Evolutionary conservation across 2,113 vertebrate genomes (phyloP).

Genomic region (Phrynocephalus versicolor): DNA sequence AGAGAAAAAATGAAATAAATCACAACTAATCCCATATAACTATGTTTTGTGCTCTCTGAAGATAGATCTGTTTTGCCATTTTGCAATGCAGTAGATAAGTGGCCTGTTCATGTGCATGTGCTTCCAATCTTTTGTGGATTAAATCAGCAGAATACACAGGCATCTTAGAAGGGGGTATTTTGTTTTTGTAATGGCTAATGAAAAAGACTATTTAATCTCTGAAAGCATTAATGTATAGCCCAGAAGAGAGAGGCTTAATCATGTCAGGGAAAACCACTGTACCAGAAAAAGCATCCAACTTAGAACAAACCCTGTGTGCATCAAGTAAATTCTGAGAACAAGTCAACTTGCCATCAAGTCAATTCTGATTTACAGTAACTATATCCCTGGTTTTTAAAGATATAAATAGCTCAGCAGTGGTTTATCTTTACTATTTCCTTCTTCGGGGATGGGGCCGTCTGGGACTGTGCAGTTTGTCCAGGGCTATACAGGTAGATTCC

Average conservation of each 20-base stretch:
- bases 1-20: not conserved
- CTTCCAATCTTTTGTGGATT: not conserved
- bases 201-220: not conserved
- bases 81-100: not conserved
- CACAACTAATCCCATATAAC: not conserved
- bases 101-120: not conserved
- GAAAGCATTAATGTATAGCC: not conserved
- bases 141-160: not conserved
- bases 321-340: too few species aligned
- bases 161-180: not conserved
- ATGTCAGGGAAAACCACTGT: not conserved
- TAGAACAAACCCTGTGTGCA: not conserved
- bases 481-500: too few species aligned
- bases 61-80: not conserved
- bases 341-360: too few species aligned
- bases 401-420: too few species aligned
- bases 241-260: not conserved
- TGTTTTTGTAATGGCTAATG: slow-evolving; percentile 9
- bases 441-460: too few species aligned
- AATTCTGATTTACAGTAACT: not conserved
- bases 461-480: too few species aligned
- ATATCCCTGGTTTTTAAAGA: too few species aligned
- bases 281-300: not conserved
- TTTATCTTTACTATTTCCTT: too few species aligned
- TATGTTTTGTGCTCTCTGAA: not conserved